Evolutionary conservation across 2,113 vertebrate genomes (phyloP).

Genomic region (Sprattus sprattus): DNA sequence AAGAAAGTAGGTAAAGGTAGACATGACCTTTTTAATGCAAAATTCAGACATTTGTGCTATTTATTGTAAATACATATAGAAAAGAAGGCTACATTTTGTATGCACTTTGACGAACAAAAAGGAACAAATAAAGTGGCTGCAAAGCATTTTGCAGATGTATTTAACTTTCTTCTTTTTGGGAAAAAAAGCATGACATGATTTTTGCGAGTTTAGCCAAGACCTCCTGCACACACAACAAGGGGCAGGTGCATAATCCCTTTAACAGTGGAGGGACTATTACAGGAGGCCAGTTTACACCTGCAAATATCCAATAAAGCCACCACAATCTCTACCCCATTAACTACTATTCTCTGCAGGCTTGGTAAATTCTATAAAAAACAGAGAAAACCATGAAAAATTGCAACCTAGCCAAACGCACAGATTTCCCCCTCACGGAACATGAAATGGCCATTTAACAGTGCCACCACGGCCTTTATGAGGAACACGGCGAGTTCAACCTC

Average conservation of each 20-base stretch:
- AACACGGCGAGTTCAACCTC: conserved; percentile 49
- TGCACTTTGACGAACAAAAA: not conserved
- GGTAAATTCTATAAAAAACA: conserved; percentile 65
- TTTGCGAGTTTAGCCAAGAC: conserved; percentile 53
- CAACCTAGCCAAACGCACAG: conserved; percentile 67
- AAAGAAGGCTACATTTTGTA: not conserved
- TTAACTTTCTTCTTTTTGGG: not conserved
- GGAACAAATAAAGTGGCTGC: not conserved
- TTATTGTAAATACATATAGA: too few species aligned
- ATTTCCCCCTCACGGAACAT: conserved; percentile 54
- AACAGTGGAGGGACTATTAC: conserved; percentile 69
- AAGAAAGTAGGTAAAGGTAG: not conserved
- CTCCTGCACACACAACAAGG: conserved; percentile 61
- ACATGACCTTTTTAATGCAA: not conserved
- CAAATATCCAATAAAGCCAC: conserved; percentile 73
- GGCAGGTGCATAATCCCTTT: conserved; percentile 74
- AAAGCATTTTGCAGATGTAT: not conserved
- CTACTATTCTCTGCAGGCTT: conserved; percentile 66
- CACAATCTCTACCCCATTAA: conserved; percentile 73
- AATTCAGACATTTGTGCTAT: not conserved
- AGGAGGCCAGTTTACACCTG: conserved; percentile 67
- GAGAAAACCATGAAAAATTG: conserved; percentile 71
- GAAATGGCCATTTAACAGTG: not conserved
- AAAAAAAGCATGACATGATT: not conserved
- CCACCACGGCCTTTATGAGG: conserved; percentile 24